Conservation (phyloP, 2,797 vertebrate species). For the Onychomys torridus region DNA sequence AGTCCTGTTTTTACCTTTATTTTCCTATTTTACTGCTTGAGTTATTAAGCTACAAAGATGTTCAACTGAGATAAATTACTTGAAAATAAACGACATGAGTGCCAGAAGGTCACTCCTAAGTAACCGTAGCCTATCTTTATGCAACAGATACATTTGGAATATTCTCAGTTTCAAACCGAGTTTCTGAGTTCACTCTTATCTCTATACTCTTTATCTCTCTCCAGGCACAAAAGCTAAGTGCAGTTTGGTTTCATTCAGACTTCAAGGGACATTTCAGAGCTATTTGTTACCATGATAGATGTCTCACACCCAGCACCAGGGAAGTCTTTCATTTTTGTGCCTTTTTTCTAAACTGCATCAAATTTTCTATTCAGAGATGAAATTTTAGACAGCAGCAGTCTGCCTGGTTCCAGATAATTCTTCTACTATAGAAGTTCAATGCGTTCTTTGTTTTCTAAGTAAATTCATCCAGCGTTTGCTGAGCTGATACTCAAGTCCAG, state of each 20-base stretch:
- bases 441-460: slow-evolving; percentile 77
- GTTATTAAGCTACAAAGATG: slow-evolving; percentile 36
- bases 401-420: slow-evolving; percentile 63
- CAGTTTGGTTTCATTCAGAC: slow-evolving; percentile 68
- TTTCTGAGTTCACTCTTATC: slow-evolving; percentile 63
- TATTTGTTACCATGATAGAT: slow-evolving; percentile 61
- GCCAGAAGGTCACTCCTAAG: slow-evolving; percentile 39
- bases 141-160: slow-evolving; percentile 61
- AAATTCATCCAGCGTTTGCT: slow-evolving; percentile 63
- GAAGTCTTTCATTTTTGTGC: slow-evolving; percentile 58
- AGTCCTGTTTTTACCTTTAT: background rate
- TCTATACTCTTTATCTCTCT: slow-evolving; percentile 51
- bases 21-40: slow-evolving; percentile 20
- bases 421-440: slow-evolving; percentile 70
- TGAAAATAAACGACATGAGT: background rate
- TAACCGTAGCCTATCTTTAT: slow-evolving; percentile 52
- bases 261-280: slow-evolving; percentile 55
- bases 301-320: background rate
- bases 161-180: slow-evolving; percentile 73
- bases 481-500: slow-evolving; percentile 61
- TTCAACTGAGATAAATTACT: background rate
- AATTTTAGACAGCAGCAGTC: slow-evolving; percentile 52
- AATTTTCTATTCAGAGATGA: slow-evolving; percentile 68
- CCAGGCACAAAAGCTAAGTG: slow-evolving; percentile 44
- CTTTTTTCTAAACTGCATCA: slow-evolving; percentile 59